Conservation (phyloP, 2,888 invertebrate genomes). For the Sussaba pulchella region DNA sequence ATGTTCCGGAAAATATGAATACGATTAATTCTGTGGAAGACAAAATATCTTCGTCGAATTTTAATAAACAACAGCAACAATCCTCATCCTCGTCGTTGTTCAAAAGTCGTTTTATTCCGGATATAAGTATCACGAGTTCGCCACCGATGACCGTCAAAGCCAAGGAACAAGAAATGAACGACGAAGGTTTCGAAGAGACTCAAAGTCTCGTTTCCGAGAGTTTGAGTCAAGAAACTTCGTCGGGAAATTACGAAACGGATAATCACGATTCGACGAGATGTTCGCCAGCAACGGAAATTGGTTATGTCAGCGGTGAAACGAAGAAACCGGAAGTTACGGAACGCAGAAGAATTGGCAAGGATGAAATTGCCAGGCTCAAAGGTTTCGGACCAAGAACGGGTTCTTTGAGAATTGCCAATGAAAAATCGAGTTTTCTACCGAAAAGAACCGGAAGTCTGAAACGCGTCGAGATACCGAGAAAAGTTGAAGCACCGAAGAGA, state of each 20-base stretch:
- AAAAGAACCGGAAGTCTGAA: conserved; percentile 78
- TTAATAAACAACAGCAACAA: conserved; percentile 11
- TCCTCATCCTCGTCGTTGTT: conserved; percentile 65
- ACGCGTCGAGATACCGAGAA: conserved; percentile 67
- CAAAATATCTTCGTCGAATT: conserved; percentile 25
- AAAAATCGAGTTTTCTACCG: conserved; percentile 79
- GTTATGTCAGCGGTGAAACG: conserved; percentile 60
- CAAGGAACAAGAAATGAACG: conserved; percentile 91
- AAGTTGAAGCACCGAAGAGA: conserved; percentile 68
- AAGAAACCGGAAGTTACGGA: conserved; percentile 47
- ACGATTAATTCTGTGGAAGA: conserved; percentile 39
- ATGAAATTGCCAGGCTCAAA: conserved; percentile 67
- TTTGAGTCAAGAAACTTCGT: conserved; percentile 93
- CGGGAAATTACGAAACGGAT: conserved; percentile 88
- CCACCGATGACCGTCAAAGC: conserved; percentile 77
- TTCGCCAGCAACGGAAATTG: conserved; percentile 81
- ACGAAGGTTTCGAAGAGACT: conserved; percentile 96
- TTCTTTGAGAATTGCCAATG: conserved; percentile 64
- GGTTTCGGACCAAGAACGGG: conserved; percentile 60
- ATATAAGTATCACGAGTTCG: conserved; percentile 85
- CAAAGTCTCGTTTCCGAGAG: conserved; percentile 95
- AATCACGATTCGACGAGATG: conserved; percentile 85
- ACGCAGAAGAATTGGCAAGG: conserved; percentile 59
- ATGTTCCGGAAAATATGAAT: not conserved
- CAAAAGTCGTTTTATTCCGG: conserved; percentile 80